These are phyloP conservation scores for Cephus pygmeus DNA, from an alignment of 2,888 invertebrate species.

Conservation along the genomic window DNA sequence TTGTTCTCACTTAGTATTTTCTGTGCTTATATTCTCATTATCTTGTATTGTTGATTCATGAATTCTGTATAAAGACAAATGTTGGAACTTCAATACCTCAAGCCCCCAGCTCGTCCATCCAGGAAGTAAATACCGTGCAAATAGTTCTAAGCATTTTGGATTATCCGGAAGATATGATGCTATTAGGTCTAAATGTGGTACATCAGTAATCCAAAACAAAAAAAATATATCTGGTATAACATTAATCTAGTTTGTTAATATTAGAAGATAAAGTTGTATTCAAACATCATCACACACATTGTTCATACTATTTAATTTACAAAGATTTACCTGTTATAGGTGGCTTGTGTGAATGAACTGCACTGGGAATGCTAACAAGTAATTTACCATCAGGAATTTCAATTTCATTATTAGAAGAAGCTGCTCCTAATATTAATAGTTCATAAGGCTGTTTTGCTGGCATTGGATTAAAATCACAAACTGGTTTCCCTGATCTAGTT, in stretches of 20 bases:
- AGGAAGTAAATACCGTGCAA: conserved; percentile 90
- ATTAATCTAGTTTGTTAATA: neutral
- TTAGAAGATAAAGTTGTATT: conserved; percentile 1
- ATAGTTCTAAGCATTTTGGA: conserved; percentile 84
- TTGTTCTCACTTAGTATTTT: neutral
- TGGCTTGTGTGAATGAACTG: conserved; percentile 95
- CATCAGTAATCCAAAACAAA: neutral
- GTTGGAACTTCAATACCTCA: conserved; percentile 88
- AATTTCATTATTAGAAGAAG: conserved; percentile 53
- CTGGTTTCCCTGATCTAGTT: conserved; percentile 75
- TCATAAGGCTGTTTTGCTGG: conserved; percentile 91
- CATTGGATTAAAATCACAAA: conserved; percentile 75
- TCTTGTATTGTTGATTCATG: neutral
- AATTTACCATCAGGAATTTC: conserved; percentile 69
- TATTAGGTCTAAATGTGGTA: conserved; percentile 70
- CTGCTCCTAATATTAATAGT: conserved; percentile 75
- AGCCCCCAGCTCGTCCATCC: conserved; percentile 87
- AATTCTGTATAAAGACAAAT: conserved; percentile 62
- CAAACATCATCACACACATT: conserved; percentile 29
- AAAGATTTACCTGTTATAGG: conserved; percentile 75
- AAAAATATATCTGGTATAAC: neutral
- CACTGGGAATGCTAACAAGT: conserved; percentile 88
- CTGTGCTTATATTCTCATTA: neutral
- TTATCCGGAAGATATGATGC: conserved; percentile 69
- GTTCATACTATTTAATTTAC: conserved; percentile 5